phyloP scores from a whole-genome alignment of 2,888 invertebrate species.

The Rhingia rostrata region DNA sequence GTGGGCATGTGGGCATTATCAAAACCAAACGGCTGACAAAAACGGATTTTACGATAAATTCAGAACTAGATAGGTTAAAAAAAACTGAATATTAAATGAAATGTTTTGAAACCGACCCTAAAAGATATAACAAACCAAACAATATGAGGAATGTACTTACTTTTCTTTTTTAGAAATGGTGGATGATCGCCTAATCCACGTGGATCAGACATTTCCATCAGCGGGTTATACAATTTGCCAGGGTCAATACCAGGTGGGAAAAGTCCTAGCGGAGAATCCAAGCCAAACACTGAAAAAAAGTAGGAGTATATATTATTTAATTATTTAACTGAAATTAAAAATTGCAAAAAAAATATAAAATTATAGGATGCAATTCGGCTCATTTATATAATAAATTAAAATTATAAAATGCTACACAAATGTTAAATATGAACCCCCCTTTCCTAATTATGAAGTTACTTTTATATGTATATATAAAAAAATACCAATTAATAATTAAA shows the following conservation, averaged over 20 bases:
- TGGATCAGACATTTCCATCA: conserved; percentile 90
- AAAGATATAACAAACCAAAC: too few species aligned
- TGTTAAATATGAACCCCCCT: too few species aligned
- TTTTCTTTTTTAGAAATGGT: conserved; percentile 91
- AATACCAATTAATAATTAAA: too few species aligned
- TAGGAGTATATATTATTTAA: background rate
- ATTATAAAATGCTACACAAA: too few species aligned
- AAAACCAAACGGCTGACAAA: too few species aligned
- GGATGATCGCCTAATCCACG: conserved; percentile 87
- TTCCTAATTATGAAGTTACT: too few species aligned
- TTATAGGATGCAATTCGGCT: too few species aligned
- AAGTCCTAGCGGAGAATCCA: conserved; percentile 89
- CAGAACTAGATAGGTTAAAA: too few species aligned
- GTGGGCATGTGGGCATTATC: too few species aligned
- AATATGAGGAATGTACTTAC: conserved; percentile 84
- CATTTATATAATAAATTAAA: too few species aligned
- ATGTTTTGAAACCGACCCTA: background rate
- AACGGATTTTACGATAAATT: too few species aligned
- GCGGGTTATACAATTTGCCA: conserved; percentile 88
- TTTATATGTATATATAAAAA: too few species aligned
- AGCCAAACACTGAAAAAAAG: conserved; percentile 87
- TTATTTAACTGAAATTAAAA: background rate
- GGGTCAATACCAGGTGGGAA: conserved; percentile 91
- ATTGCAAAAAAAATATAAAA: background rate
- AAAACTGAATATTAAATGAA: background rate